Percentiles rank a stretch among this genome's conserved stretches.
These are phyloP conservation scores for Notodonta ziczac DNA, from an alignment of 2,888 invertebrate genomes.

Conservation along the genomic window DNA sequence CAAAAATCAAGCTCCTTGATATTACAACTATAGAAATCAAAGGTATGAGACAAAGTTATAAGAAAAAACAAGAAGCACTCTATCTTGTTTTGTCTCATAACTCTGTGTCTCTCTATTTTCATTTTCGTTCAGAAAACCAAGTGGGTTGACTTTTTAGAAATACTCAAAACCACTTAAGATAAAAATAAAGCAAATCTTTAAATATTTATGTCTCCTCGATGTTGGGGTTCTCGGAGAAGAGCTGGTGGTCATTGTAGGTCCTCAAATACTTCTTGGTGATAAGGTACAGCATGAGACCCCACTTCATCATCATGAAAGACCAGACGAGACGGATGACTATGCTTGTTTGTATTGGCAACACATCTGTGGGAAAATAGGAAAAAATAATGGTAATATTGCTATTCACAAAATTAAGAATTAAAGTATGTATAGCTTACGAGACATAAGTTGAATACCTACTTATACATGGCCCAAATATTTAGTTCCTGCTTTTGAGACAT, in stretches of 20 bases:
- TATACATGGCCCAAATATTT: too few species aligned
- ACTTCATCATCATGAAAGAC: constrained; percentile 83
- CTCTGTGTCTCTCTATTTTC: too few species aligned
- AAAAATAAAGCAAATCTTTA: constrained; percentile 23
- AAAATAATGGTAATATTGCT: constrained; percentile 1
- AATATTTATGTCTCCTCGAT: constrained; percentile 72
- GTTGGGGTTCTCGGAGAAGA: constrained; percentile 75
- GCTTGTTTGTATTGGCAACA: constrained; percentile 74
- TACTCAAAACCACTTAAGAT: constrained; percentile 35
- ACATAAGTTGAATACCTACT: background rate
- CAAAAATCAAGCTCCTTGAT: too few species aligned
- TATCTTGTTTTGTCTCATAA: too few species aligned
- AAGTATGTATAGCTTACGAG: background rate
- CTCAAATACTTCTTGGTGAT: constrained; percentile 72
- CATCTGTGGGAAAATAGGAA: constrained; percentile 57
- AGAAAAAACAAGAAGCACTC: too few species aligned
- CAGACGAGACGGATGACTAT: constrained; percentile 77
- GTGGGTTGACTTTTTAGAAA: too few species aligned
- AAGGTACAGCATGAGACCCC: constrained; percentile 76
- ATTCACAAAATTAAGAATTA: constrained; percentile 4
- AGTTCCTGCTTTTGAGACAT: too few species aligned
- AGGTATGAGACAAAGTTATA: too few species aligned
- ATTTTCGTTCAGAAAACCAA: too few species aligned
- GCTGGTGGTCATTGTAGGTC: constrained; percentile 75
- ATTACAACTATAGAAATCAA: too few species aligned